Evolutionary conservation across 35 echinoderm and acorn worm species (phyloP), one percentile per base, ranked within the genome.

Genomic region (Holothuria glaberrima): DNA sequence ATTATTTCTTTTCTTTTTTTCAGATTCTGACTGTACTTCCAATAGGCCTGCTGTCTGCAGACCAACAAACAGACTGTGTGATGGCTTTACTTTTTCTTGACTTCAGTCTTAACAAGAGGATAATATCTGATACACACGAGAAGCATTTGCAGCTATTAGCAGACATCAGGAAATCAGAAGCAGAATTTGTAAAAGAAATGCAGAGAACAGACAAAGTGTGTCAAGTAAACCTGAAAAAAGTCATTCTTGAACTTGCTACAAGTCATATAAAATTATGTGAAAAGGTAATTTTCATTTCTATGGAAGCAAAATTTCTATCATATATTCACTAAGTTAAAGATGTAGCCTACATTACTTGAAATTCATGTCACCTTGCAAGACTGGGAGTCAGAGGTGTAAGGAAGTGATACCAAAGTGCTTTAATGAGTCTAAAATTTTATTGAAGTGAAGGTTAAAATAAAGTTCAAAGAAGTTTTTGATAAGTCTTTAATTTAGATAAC

Each of bases 231-330:
- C 10, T 64, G 29, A 64, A 59, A 19, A 56, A 9, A 21, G 21
- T 84, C 20, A 84, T 84, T 21, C 26, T 84, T 4, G 80, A 60
- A 32, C 59, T 84, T 31, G 56, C 59, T 29, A 35, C 31, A 61
- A 78, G 74, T 78, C 74, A 78, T 48, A 20, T 78, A 16, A 41
- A 48, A 78, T 48, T 78, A 48, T 48, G 74, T 48, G 17, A 78
- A 78, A 30, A 78, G 74, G 74, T 78, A 48, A n/a, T 69, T 28
- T 69, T 12, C 9, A 19, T 25, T 13, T 69, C 66, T 29, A 6
- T 12, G 0, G 50, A 54, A 14, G 50, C 0, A 54, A 9, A 5
- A 1, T 14, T 12, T 0, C 50, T 54, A 9, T 54, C 50, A 54
- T 14, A 14, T 54, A 54, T 54, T 14, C 50, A 54, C 50, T 17